Conservation (phyloP, 2,113 vertebrate species). For the Phyllostomus discolor region DNA sequence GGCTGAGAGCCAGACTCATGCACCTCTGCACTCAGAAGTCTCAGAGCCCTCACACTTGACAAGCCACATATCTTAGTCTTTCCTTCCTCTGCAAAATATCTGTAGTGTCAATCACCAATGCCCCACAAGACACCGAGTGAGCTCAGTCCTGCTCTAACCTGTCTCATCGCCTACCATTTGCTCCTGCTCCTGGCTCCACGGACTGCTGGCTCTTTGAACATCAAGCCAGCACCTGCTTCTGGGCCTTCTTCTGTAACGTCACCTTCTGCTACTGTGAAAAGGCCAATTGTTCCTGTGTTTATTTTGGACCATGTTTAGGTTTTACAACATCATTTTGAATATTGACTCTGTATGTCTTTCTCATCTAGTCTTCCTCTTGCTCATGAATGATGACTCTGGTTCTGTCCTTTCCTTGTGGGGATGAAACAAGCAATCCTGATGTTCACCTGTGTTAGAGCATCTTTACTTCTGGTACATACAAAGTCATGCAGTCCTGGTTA, state of each 20-base stretch:
- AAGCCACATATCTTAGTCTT: not conserved
- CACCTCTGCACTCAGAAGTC: not conserved
- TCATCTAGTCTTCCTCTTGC: not conserved
- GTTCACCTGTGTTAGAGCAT: not conserved
- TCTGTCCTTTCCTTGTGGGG: not conserved
- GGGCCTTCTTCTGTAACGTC: not conserved
- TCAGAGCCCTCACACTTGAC: not conserved
- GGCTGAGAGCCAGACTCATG: not conserved
- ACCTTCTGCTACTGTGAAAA: accelerated
- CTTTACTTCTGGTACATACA: not conserved
- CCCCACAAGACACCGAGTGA: accelerated
- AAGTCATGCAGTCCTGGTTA: not conserved
- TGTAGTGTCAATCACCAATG: not conserved
- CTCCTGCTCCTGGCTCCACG: not conserved
- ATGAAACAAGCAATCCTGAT: not conserved
- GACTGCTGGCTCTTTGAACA: not conserved
- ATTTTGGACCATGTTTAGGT: not conserved
- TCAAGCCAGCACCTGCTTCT: not conserved
- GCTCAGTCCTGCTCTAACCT: not conserved
- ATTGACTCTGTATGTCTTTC: not conserved
- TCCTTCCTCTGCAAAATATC: not conserved
- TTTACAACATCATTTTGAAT: not conserved
- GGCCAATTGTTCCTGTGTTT: too few species aligned
- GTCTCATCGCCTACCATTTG: not conserved
- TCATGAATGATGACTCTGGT: not conserved